Base-by-base conservation (phyloP, 2,113 vertebrate species). In the Chrysemys picta region DNA sequence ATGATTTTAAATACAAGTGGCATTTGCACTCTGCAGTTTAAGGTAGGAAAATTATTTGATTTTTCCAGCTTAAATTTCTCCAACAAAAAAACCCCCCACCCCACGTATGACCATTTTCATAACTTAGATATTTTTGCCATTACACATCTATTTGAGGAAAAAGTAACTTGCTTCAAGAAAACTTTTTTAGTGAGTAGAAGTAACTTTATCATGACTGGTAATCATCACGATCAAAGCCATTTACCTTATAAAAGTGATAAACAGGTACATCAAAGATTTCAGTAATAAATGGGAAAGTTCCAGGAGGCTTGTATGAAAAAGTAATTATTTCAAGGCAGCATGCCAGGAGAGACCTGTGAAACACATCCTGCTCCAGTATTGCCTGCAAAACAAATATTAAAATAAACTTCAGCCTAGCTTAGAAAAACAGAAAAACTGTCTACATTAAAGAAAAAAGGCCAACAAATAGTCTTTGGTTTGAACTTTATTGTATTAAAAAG, bases 221-320 rank as follows among this genome's bases (percentile, higher is more conserved):
- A 8, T 50, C 75, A 92, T 42, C 75, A 81, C 53, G 88, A 1
- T 47, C 17, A 78, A 75, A 87, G 62, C 47, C 11, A 29, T 82
- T 93, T 98, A 99, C 99, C 99, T 99, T 99, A 92, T 99, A 99
- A 97, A 99, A 99, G 92, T 99, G 98, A 97, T 99, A 99, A 50
- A 99, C 98, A 1, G 99, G 98, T 57, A 99, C 98, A 94, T 99
- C 98, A 97, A 99, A 99, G 97, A 99, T 97, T 92, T 98, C 95
- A 2, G 99, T 98, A 94, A 99, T 85, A 76, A 97, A 97, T 3
- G 99, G 99, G 96, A 99, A 99, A 89, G 98, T 99, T 94, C 99
- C 99, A 25, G 99, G 99, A 27, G 99, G 99, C 75, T 99, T 98
- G 54, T 99, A 99, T 1, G 99, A 99, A 94, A 99, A 99, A 94